Evolutionary conservation across 1,140 invertebrate genomes (phyloP).

Genomic region (Magallana angulata): DNA sequence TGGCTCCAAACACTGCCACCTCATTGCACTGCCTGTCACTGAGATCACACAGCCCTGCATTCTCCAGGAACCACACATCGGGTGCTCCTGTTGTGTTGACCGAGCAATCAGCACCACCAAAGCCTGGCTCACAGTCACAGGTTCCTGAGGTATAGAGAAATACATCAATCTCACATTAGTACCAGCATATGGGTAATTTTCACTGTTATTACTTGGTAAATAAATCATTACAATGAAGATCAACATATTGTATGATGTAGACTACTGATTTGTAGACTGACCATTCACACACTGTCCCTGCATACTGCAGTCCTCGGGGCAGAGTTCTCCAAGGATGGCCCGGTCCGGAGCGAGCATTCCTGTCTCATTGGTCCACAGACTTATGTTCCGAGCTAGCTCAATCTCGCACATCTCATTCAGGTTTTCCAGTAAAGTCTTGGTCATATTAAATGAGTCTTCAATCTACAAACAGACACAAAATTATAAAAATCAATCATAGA

Average conservation of each 20-base stretch:
- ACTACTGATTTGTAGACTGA: background rate
- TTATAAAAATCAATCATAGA: background rate
- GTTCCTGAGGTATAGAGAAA: conserved; percentile 32
- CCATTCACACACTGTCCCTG: conserved; percentile 37
- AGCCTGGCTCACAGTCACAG: conserved; percentile 50
- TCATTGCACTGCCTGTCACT: conserved; percentile 33
- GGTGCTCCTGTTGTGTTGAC: conserved; percentile 46
- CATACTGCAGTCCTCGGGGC: conserved; percentile 32
- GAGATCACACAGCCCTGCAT: conserved; percentile 53
- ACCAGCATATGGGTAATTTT: no score
- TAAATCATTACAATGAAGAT: background rate
- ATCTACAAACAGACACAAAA: conserved; percentile 25
- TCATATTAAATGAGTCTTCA: conserved; percentile 20
- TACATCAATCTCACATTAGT: background rate
- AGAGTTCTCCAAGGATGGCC: background rate
- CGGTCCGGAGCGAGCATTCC: background rate
- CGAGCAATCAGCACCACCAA: conserved; percentile 56
- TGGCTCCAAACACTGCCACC: conserved; percentile 44
- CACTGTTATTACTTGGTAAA: background rate
- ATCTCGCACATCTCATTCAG: background rate
- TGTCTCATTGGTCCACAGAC: conserved; percentile 25
- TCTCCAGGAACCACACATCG: conserved; percentile 32
- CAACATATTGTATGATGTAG: background rate
- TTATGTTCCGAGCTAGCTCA: conserved; percentile 24
- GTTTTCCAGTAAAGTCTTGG: background rate